phyloP scores from a whole-genome alignment of 2,113 vertebrate species.

The Bagarius yarrelli region DNA sequence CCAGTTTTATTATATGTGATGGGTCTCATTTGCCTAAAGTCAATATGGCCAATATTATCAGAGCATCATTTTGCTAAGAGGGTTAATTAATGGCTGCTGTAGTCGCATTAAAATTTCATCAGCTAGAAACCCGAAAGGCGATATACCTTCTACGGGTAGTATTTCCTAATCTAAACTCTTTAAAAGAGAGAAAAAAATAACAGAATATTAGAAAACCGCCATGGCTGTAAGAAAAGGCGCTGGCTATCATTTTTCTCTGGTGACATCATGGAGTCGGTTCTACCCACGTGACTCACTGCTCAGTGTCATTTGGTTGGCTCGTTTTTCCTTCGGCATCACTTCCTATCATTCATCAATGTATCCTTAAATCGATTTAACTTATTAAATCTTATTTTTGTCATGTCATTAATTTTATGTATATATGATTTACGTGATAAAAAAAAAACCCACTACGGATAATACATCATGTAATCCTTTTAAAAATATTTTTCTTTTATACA shows the following conservation, averaged over 20 bases:
- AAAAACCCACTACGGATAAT: background rate
- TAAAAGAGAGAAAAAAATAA: background rate
- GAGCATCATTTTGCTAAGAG: background rate
- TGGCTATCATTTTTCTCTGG: conserved; percentile 7
- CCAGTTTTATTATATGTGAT: too few species aligned
- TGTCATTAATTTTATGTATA: background rate
- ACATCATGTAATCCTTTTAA: background rate
- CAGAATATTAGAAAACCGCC: background rate
- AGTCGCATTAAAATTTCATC: conserved; percentile 58
- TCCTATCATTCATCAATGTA: background rate
- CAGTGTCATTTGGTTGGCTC: conserved; percentile 46
- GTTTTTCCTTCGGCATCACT: background rate
- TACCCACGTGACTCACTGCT: conserved; percentile 51
- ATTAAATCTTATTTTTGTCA: too few species aligned
- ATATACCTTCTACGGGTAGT: background rate
- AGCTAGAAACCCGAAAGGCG: conserved; percentile 18
- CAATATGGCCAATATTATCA: background rate
- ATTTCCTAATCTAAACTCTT: background rate
- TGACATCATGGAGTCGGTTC: conserved; percentile 32
- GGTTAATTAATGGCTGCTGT: conserved; percentile 16
- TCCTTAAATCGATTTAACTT: too few species aligned
- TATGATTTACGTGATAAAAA: background rate
- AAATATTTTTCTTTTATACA: background rate
- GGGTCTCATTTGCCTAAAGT: background rate
- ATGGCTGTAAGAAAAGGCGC: conserved; percentile 15